Base-by-base conservation (phyloP, 2,797 vertebrate genomes). In the Semotilus atromaculatus region DNA sequence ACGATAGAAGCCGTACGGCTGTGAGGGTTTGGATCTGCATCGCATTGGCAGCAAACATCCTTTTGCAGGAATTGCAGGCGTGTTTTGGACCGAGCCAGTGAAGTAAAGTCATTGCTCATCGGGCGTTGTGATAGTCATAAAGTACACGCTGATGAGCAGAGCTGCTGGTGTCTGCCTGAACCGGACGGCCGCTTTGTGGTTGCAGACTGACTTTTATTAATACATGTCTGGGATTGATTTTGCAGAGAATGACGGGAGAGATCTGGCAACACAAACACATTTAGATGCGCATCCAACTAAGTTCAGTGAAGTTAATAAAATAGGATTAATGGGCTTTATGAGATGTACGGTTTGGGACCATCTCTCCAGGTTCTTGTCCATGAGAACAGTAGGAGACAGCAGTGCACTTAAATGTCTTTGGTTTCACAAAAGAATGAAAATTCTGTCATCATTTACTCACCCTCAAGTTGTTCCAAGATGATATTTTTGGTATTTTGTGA, bases 281-380 rank as follows among this genome's bases (percentile, higher is more conserved):
- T 77, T 53, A 79, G 21, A 68, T 7, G 45, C 77, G 84, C 82
- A 62, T 89, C 85, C 83, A 87, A 81, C 75, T 74, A 77, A 78
- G 29, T 70, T 84, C 80, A 82, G 62, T 88, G 84, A 89, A 90
- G 89, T 91, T 92, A 89, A 91, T 93, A 89, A 90, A 91, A 89
- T 86, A 87, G 90, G 88, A 93, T 89, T 88, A 89, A 88, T 91
- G 80, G 82, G 58, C 53, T 87, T 77, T 78, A 68, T 60, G 90
- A 79, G 66, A 48, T 31, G 38, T 29, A 7, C 11, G 91, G 89
- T 90, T 84, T 89, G 89, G 88, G 91, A 91, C 90, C 89, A 88
- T 93, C 91, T 92, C 90, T 88, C 88, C 91, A 91, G 88, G 91
- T 77, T 89, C 88, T 92, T 92, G 94, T 95, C 93, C 90, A 94